Base-by-base conservation (phyloP, 2,888 invertebrate genomes). In the Mesoligia furuncula region DNA sequence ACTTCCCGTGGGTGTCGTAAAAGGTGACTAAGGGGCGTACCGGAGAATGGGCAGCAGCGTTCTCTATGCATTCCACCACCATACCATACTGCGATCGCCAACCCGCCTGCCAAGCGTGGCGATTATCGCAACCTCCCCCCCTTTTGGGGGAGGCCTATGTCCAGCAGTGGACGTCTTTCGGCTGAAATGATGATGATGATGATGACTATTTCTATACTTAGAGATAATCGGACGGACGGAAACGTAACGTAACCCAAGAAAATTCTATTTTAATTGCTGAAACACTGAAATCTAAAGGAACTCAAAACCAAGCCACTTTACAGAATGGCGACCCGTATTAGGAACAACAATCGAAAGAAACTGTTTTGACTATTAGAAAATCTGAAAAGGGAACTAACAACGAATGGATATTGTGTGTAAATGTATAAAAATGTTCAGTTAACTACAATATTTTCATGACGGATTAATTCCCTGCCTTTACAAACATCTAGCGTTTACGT, bases 401-500 rank as follows among this genome's bases (percentile, higher is more conserved):
- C 27, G 57, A 61, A 31, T 61, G 20, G 31, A 31, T 31, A 59
- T n/a, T 59, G 27, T 27, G 13, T 57, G 27, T n/a, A 57, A n/a
- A 13, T 13, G 57, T 59, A n/a, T 57, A n/a, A 27, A 15, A 9
- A 61, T 20, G 9, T 31, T 62, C 5, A 20, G 8, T 27, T 61
- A 61, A 61, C 5, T 20, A 20, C 9, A 31, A 9, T 61, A 61
- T 61, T 61, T 20, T 9, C 61, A 31, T 61, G 31, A 61, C 31
- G 31, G 9, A 17, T 27, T 31, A 9, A 31, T 31, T 61, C 4
- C 31, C 20, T 42, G n/a, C 62, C n/a, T 83, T 71, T 31, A 59
- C 59, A 64, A 70, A 61, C 54, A 71, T 64, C 17, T 74, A 75
- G 75, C 61, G 66, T 79, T 75, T 57, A 39, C 39, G 42, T 75